Conservation (phyloP, 2,113 vertebrate species). For the Rhinolophus ferrumequinum region DNA sequence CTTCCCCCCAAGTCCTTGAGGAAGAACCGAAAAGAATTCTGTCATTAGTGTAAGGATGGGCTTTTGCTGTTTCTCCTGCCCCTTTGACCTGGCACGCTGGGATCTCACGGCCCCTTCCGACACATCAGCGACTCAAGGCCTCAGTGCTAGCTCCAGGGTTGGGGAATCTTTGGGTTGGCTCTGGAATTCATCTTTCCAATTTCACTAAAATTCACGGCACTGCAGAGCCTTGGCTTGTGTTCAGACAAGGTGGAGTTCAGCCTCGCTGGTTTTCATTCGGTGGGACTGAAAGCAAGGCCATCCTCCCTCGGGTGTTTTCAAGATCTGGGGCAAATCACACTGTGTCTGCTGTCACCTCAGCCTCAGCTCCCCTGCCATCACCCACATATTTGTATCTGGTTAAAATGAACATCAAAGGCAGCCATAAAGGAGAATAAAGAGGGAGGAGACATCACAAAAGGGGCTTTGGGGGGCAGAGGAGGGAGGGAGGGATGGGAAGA, state of each 20-base stretch:
- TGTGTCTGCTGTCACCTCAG: background rate
- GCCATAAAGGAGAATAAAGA: background rate
- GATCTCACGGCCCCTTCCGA: background rate
- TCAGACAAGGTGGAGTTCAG: background rate
- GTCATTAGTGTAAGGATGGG: background rate
- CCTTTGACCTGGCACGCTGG: background rate
- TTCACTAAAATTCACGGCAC: background rate
- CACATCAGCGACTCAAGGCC: background rate
- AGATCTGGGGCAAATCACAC: background rate
- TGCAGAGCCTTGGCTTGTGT: background rate
- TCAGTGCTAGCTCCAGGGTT: background rate
- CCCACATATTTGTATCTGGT: conserved; percentile 24
- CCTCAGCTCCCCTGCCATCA: background rate
- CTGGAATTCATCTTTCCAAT: background rate
- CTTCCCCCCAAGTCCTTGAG: background rate
- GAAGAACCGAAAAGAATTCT: background rate
- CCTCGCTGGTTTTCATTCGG: background rate
- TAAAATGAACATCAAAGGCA: conserved; percentile 47
- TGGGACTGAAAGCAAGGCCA: background rate
- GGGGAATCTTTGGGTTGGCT: background rate
- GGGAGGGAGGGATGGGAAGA: background rate
- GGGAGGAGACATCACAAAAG: background rate
- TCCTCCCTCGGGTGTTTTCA: background rate
- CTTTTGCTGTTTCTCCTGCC: background rate
- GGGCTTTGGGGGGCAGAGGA: background rate